These are phyloP conservation scores for Meloidogyne exigua DNA, from an alignment of 1,140 invertebrate species.

Conservation along the genomic window DNA sequence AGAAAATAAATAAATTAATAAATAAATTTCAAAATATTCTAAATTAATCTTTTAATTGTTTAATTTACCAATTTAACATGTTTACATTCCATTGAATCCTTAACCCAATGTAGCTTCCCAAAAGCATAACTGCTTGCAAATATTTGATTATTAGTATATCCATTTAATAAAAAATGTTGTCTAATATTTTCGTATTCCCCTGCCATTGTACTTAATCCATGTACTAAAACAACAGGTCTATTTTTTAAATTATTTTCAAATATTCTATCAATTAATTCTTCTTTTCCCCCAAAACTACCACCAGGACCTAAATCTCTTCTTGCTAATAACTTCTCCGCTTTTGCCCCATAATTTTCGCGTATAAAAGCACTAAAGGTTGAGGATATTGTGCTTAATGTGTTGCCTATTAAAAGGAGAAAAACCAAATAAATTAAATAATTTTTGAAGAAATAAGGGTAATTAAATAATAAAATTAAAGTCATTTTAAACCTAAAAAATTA, in stretches of 20 bases:
- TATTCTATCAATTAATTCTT: not conserved
- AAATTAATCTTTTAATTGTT: no score
- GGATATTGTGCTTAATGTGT: conserved; percentile 16
- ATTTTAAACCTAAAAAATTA: no score
- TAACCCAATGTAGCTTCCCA: conserved; percentile 23
- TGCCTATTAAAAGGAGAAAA: not conserved
- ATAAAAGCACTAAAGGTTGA: conserved; percentile 20
- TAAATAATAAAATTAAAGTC: no score
- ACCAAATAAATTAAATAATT: not conserved
- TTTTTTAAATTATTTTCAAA: not conserved
- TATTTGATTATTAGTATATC: conserved; percentile 26
- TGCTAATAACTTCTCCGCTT: conserved; percentile 18
- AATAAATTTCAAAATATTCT: no score
- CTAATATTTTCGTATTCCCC: conserved; percentile 18
- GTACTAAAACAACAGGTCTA: conserved; percentile 3
- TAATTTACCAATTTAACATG: conserved; percentile 34
- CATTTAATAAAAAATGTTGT: conserved; percentile 23
- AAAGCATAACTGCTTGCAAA: conserved; percentile 35
- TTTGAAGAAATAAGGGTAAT: not conserved
- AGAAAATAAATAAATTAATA: no score
- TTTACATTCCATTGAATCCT: conserved; percentile 30
- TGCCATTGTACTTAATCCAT: conserved; percentile 15
- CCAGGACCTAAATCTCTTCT: conserved; percentile 21
- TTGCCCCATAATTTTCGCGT: conserved; percentile 6
- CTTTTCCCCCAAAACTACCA: conserved; percentile 12